These are phyloP conservation scores for Tachystola acroxantha DNA, from an alignment of 2,888 invertebrate genomes.

Conservation along the genomic window DNA sequence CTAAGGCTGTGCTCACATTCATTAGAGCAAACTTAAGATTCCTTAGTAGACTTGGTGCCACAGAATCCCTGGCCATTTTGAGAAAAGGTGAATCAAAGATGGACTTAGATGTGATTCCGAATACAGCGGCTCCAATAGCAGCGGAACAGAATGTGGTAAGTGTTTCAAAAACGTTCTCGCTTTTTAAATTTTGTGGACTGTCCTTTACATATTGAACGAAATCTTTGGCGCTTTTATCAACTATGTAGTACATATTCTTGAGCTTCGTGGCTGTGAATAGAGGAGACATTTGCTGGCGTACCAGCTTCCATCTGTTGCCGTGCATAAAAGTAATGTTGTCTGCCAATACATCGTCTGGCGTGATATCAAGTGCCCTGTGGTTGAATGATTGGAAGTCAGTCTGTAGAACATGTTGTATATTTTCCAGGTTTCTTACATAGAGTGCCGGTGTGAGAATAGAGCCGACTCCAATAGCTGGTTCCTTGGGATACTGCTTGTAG, in stretches of 20 bases:
- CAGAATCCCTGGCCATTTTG: slow-evolving; percentile 10
- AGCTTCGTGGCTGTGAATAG: slow-evolving; percentile 36
- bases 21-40: slow-evolving; percentile 20
- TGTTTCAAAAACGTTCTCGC: slow-evolving; percentile 21
- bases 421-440: slow-evolving; percentile 23
- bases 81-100: slow-evolving; percentile 47
- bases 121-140: slow-evolving; percentile 37
- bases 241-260: slow-evolving; percentile 38
- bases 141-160: slow-evolving; percentile 24
- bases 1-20: slow-evolving; percentile 16
- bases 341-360: slow-evolving; percentile 19
- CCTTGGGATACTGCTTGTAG: slow-evolving; percentile 36
- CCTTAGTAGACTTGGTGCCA: slow-evolving; percentile 10
- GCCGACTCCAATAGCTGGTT: slow-evolving; percentile 41
- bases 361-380: slow-evolving; percentile 21
- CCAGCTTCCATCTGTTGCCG: slow-evolving; percentile 24
- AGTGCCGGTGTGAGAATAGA: slow-evolving; percentile 20
- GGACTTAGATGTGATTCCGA: slow-evolving; percentile 39
- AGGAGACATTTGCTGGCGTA: slow-evolving; percentile 35
- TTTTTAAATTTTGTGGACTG: slow-evolving; percentile 30
- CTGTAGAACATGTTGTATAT: slow-evolving; percentile 26
- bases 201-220: slow-evolving; percentile 23
- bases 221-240: slow-evolving; percentile 30
- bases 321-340: slow-evolving; percentile 24
- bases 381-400: slow-evolving; percentile 26